Evolutionary conservation across 2,888 invertebrate species (phyloP), one percentile per base, ranked within the genome.

Genomic region (Synergus gifuensis): DNA sequence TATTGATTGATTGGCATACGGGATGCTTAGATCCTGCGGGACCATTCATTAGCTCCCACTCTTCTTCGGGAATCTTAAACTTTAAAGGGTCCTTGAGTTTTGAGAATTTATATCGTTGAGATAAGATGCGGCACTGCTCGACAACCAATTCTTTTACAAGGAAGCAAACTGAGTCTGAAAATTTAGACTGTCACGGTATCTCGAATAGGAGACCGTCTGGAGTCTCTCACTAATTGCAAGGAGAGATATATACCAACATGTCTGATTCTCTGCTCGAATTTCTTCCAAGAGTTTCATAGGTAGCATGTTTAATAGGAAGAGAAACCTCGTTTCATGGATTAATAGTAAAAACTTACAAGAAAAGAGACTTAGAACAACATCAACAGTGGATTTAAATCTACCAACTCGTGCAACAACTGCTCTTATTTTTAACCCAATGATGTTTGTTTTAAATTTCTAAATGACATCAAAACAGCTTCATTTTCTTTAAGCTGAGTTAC

Each of bases 21-120:
- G 18, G 9, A 54, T 36, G 36, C 5, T 54, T 54, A 18, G 66
- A 62, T 85, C 82, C 81, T 81, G 81, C 83, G 83, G 81, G 86
- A 82, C 83, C 86, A 85, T 82, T 82, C 76, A 81, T 80, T 80
- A 64, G 14, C 76, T 64, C 60, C 49, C 64, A 64, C 40, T 63
- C 40, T 79, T 78, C 58, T 18, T n/a, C 9, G 7, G 18, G 16
- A 1, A 11, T 36, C 36, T 40, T 36, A 28, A 58, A 58, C 18
- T 58, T 58, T 58, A 58, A 58, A 58, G 18, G 58, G 18, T 9
- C 58, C 18, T 58, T 58, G 58, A 58, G 58, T 58, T 58, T 58
- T 58, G 58, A 3, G 58, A 58, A 58, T 58, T 58, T 58, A 58
- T 18, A 58, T 18, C 58, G 58, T 0, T 9, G 9, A 58, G 58